Evolutionary conservation across 2,888 invertebrate genomes (phyloP), one percentile per base, ranked within the genome.

Genomic region (Mesorhabditis belari): DNA sequence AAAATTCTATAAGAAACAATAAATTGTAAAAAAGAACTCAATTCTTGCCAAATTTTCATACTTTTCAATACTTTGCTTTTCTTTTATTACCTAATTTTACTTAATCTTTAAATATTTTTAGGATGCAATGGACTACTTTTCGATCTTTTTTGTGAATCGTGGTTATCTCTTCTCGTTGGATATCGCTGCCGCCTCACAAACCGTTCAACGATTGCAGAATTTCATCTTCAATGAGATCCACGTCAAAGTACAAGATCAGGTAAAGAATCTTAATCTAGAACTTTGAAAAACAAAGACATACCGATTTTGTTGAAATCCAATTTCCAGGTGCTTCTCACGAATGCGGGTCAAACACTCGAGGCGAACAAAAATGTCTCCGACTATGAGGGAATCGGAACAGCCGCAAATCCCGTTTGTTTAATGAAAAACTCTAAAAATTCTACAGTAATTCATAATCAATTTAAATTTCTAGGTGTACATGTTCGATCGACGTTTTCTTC

Each of bases 401-500:
- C 44, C 12, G 44, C 44, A 9, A 35, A 35, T 35, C 44, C 44
- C 12, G 44, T 35, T n/a, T n/a, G n/a, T n/a, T n/a, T n/a, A n/a
- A n/a, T n/a, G n/a, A n/a, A n/a, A 35, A 35, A 35, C 44, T n/a
- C 12, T 35, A 35, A 17, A 35, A 35, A 35, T 35, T 35, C n/a
- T n/a, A n/a, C n/a, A n/a, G n/a, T n/a, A n/a, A n/a, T n/a, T 35
- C 44, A 35, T 35, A 35, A 35, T 35, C 44, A 1, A 1, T 17
- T n/a, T 17, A 35, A 17, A 17, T 35, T 9, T 35, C n/a, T n/a
- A 35, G 44, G 44, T n/a, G n/a, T 35, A 35, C 44, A 9, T 35
- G 12, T 35, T 35, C n/a, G 44, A 35, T 28, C 62, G 63, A 21
- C 62, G 66, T 49, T 28, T 27, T 26, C 49, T 58, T 27, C 63